A percentile compares a stretch with the other conserved stretches of the same genome.
Conservation (phyloP, 2,888 invertebrate species). For the Suillia variegata region DNA sequence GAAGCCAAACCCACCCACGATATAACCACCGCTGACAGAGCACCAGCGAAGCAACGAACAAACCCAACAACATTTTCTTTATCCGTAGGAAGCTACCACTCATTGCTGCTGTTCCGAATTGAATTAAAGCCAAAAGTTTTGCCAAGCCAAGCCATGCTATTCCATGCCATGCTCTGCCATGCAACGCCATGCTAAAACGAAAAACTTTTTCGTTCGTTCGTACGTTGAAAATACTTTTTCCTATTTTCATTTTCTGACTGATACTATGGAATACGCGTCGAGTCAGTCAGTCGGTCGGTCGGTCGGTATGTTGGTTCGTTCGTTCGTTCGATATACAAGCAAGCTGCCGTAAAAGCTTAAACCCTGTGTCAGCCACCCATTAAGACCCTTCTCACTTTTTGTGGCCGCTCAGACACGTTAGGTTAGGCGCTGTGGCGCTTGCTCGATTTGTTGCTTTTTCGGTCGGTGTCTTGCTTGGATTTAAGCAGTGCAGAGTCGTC, state of each 20-base stretch:
- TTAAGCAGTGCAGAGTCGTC: conserved; percentile 6
- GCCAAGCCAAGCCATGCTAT: conserved; percentile 33
- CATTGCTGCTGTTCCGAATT: conserved; percentile 56
- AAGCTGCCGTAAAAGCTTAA: conserved; percentile 50
- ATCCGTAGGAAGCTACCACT: conserved; percentile 51
- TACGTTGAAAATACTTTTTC: conserved; percentile 2
- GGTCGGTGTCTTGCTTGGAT: neutral
- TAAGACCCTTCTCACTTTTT: conserved; percentile 47
- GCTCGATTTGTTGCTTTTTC: neutral
- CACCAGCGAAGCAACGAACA: too few relatives aligned
- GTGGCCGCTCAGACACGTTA: conserved; percentile 21
- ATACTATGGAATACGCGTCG: conserved; percentile 22
- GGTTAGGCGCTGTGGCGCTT: conserved; percentile 1
- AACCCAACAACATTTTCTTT: conserved; percentile 37
- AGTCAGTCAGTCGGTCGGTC: too few relatives aligned
- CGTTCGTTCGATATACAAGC: conserved; percentile 36
- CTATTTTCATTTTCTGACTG: conserved; percentile 1
- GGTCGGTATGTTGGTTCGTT: conserved; percentile 13
- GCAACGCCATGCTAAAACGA: neutral
- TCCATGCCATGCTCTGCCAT: too few relatives aligned
- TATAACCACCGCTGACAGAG: too few relatives aligned
- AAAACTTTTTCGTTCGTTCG: neutral
- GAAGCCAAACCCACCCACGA: too few relatives aligned
- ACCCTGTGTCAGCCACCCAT: conserved; percentile 55
- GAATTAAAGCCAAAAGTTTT: conserved; percentile 52